Conservation (phyloP, 2,113 vertebrate species). For the Neolamprologus variostigma region DNA sequence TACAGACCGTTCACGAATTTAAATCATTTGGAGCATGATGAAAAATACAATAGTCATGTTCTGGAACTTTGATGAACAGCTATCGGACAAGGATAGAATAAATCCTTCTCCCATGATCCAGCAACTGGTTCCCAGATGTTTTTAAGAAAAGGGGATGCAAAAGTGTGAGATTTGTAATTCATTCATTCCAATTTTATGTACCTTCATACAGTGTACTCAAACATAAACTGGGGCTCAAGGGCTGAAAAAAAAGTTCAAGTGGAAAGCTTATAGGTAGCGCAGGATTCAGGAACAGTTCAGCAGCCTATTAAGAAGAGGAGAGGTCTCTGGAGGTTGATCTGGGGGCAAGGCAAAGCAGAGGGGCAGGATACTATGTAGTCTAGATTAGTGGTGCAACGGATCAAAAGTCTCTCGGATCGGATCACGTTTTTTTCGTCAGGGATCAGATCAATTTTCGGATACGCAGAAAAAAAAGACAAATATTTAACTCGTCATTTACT, state of each 20-base stretch:
- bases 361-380: background rate
- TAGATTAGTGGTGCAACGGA: background rate
- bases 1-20: background rate
- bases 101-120: background rate
- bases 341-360: background rate
- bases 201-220: background rate
- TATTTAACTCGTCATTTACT: background rate
- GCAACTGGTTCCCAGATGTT: background rate
- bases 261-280: background rate
- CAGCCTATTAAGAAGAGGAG: background rate
- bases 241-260: background rate
- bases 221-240: background rate
- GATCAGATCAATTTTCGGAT: accelerated
- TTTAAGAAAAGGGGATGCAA: background rate
- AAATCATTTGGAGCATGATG: background rate
- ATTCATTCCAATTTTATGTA: background rate
- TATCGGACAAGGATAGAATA: background rate
- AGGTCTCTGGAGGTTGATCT: background rate
- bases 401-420: background rate
- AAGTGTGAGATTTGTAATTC: background rate
- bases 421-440: accelerated
- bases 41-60: background rate
- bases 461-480: accelerated
- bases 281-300: background rate
- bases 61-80: background rate